phyloP scores from a whole-genome alignment of 2,797 vertebrate species.

The Champsocephalus gunnari region DNA sequence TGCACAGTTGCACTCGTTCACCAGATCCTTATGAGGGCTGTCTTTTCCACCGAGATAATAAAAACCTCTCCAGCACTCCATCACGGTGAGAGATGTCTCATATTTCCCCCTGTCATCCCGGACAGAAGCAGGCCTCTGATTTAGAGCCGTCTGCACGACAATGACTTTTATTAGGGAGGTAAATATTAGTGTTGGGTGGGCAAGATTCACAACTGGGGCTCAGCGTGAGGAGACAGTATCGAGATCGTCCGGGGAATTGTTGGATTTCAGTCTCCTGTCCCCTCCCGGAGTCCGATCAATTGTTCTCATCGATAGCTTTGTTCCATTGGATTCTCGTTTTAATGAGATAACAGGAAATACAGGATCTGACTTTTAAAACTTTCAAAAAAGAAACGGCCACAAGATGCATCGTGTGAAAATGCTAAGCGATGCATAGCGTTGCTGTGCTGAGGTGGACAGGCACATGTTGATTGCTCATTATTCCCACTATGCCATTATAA shows the following conservation, averaged over 20 bases:
- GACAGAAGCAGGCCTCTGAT: conserved; percentile 69
- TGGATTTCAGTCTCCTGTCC: conserved; percentile 55
- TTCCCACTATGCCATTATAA: conserved; percentile 19
- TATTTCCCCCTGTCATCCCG: conserved; percentile 65
- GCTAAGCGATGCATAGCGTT: conserved; percentile 21
- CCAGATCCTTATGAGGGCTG: conserved; percentile 42
- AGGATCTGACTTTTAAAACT: conserved; percentile 49
- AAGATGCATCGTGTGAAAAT: conserved; percentile 43
- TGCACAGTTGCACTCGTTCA: conserved; percentile 50
- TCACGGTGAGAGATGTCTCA: conserved; percentile 63
- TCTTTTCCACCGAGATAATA: conserved; percentile 58
- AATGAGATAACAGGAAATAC: conserved; percentile 58
- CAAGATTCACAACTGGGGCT: conserved; percentile 50
- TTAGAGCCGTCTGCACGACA: conserved; percentile 60
- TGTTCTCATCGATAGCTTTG: conserved; percentile 63
- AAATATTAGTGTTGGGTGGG: conserved; percentile 71
- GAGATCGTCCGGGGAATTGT: conserved; percentile 13
- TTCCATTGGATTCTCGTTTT: conserved; percentile 49
- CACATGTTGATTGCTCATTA: conserved; percentile 43
- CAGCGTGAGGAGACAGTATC: conserved; percentile 10
- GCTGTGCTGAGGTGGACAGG: conserved; percentile 15
- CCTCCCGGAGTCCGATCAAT: conserved; percentile 56
- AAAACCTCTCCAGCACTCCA: conserved; percentile 61
- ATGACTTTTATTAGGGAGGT: conserved; percentile 73
- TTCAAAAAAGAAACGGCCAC: conserved; percentile 32